Evolutionary conservation across 1,140 invertebrate species (phyloP), one percentile per base, ranked within the genome.

Genomic region (Drosophila ohnishii): DNA sequence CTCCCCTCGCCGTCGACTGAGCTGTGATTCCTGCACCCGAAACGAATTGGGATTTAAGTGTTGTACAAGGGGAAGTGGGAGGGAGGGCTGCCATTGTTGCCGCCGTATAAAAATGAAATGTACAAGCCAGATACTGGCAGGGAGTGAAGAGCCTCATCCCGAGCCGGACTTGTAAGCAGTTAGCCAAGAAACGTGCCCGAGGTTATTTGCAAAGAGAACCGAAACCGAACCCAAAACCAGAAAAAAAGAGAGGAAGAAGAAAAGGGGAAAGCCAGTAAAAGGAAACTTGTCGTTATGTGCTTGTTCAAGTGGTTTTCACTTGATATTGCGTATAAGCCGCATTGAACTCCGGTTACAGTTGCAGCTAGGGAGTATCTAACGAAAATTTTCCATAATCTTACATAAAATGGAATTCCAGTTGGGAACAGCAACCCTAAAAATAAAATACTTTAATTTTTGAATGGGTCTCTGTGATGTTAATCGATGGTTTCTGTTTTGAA

Each of bases 41-140:
- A 87, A 87, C 83, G 84, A 87, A 88, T 87, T 87, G 83, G 84
- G 84, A 87, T 88, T 87, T 87, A 87, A 87, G 84, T 87, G 83
- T 87, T 83, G 83, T 77, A 80, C 83, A 82, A 87, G 83, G 50
- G 10, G 19, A n/a, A 9, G 0, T 1, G 50, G 32, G 34, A 10
- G 59, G 60, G 63, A 59, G 59, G 70, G 47, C 62, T 76, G 51
- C 30, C 61, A 75, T 75, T 75, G 79, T 79, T 72, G 82, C 40
- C 30, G 82, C 35, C 35, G 56, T 76, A 85, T 86, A 86, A 85
- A 86, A 86, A 82, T 80, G 84, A 86, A 74, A 66, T 80, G 78
- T 32, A 65, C 37, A 25, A 25, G 50, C 35, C 28, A 37, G 44
- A 50, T 35, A 39, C 32, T 45, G 14, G 65, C 14, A 32, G 44